These are phyloP conservation scores for Karalla daura DNA, from an alignment of 2,797 vertebrate genomes.

Conservation along the genomic window DNA sequence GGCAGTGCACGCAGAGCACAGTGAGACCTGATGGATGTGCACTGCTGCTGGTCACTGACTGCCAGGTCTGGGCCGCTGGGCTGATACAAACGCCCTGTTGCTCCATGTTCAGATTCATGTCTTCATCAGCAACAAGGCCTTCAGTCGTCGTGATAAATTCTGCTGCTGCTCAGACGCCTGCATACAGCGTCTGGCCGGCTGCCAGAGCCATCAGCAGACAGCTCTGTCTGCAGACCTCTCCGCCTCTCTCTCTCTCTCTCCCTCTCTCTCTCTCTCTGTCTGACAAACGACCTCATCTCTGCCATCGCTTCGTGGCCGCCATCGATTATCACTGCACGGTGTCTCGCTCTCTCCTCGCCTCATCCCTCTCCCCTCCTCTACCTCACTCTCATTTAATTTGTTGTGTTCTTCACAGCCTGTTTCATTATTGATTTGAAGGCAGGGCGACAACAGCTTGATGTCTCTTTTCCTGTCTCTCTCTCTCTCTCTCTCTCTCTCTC, in stretches of 20 bases:
- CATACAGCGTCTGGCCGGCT: constrained; percentile 43
- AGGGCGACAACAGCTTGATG: constrained; percentile 47
- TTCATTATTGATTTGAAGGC: constrained; percentile 66
- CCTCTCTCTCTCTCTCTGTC: constrained; percentile 17
- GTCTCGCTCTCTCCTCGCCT: constrained; percentile 24
- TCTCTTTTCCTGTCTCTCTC: constrained; percentile 50
- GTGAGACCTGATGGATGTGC: constrained; percentile 7
- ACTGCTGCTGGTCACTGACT: constrained; percentile 7
- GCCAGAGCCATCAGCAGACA: constrained; percentile 61
- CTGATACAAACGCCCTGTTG: constrained; percentile 12
- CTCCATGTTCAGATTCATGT: constrained; percentile 48
- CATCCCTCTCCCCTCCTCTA: constrained; percentile 6
- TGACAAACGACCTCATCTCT: constrained; percentile 66
- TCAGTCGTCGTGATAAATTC: constrained; percentile 61
- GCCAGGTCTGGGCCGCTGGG: neutral
- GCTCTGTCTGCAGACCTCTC: constrained; percentile 42
- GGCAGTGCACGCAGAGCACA: neutral
- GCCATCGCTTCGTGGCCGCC: constrained; percentile 45
- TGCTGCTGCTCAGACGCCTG: constrained; percentile 45
- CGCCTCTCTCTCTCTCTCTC: constrained; percentile 4
- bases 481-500: too few relatives aligned
- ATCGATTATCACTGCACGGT: constrained; percentile 61
- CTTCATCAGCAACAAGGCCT: constrained; percentile 64
- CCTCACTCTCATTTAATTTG: constrained; percentile 35
- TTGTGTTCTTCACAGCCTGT: constrained; percentile 52